Conservation (phyloP, 2,888 invertebrate species). For the Heteromurus nitidus region DNA sequence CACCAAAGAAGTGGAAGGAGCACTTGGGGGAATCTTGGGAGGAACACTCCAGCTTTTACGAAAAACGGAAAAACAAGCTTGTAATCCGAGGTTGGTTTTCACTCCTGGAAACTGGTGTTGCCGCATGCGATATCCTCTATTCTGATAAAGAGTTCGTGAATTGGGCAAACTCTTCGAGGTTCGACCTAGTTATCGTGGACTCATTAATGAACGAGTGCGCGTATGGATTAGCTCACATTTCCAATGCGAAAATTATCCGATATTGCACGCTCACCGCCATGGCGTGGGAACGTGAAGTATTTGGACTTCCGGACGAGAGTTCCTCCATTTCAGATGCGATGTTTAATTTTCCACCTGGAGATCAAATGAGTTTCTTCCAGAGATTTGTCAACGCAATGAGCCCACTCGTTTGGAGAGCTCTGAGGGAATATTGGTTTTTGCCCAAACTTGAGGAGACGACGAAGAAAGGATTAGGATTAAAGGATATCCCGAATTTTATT, state of each 20-base stretch:
- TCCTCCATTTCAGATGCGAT: constrained; percentile 24
- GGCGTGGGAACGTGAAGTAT: constrained; percentile 52
- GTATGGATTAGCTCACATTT: constrained; percentile 56
- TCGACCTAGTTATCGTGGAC: constrained; percentile 67
- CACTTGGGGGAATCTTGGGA: constrained; percentile 42
- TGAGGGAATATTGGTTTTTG: constrained; percentile 43
- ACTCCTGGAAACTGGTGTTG: constrained; percentile 5
- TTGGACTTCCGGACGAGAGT: constrained; percentile 61
- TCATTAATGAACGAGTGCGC: constrained; percentile 63
- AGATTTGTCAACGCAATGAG: constrained; percentile 55
- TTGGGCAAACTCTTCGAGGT: constrained; percentile 58
- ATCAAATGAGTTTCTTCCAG: constrained; percentile 50
- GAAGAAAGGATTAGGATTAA: constrained; percentile 42
- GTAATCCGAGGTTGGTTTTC: constrained; percentile 1
- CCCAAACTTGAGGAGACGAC: constrained; percentile 62
- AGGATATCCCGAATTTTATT: constrained; percentile 54
- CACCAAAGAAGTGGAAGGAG: constrained; percentile 36
- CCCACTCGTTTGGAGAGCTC: constrained; percentile 54
- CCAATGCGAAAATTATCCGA: constrained; percentile 53
- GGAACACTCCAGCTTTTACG: constrained; percentile 5
- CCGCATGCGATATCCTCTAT: constrained; percentile 40
- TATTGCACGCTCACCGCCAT: constrained; percentile 55
- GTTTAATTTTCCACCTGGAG: constrained; percentile 28
- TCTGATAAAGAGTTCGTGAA: constrained; percentile 40
- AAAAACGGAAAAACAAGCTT: background rate